phyloP scores from a whole-genome alignment of 2,113 vertebrate genomes.

The Oophaga pumilio region DNA sequence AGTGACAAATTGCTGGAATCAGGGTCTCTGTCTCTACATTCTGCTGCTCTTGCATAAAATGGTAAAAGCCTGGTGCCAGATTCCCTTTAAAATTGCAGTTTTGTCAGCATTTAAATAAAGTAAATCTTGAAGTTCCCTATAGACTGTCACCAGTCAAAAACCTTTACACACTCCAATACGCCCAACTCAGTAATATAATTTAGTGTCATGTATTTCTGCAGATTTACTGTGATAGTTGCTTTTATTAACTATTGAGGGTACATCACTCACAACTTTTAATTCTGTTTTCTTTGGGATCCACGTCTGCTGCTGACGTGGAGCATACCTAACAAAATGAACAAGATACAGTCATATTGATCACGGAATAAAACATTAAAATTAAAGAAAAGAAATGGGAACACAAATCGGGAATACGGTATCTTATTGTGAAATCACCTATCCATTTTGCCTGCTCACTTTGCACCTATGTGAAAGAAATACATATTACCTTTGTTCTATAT shows the following conservation, averaged over 20 bases:
- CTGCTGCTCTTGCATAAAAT: no score
- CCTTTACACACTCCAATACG: no score
- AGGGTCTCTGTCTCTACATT: no score
- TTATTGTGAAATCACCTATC: no score
- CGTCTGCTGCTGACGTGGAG: not conserved
- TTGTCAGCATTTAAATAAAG: no score
- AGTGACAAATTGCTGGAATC: no score
- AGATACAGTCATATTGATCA: not conserved
- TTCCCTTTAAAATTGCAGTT: no score
- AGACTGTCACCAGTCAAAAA: no score
- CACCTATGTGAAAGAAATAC: not conserved
- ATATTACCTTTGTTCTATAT: not conserved
- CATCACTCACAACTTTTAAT: no score
- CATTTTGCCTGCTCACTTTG: not conserved
- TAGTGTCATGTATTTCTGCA: not conserved
- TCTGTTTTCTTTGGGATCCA: not conserved
- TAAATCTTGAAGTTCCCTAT: no score
- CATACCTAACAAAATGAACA: not conserved
- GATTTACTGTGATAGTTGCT: not conserved
- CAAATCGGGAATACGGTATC: not conserved
- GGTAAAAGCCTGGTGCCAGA: no score
- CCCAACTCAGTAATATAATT: not conserved
- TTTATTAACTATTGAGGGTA: not conserved
- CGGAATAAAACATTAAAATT: not conserved
- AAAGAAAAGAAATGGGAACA: not conserved